phyloP scores from a whole-genome alignment of 2,113 vertebrate genomes.

The Toxotes jaculatrix region DNA sequence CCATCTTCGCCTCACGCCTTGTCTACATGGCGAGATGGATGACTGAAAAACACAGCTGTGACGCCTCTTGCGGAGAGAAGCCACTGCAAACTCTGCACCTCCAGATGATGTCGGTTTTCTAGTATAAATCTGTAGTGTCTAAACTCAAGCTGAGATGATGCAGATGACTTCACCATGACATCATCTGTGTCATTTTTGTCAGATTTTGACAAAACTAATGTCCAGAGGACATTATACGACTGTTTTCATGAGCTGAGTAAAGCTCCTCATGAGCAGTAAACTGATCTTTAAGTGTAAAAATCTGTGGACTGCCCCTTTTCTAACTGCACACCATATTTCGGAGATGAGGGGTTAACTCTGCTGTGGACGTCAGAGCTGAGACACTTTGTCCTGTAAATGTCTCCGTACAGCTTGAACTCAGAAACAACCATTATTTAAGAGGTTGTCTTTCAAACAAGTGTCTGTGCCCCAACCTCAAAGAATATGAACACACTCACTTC shows the following conservation, averaged over 20 bases:
- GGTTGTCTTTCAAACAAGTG: slow-evolving; percentile 3
- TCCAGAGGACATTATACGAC: neutral
- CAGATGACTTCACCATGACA: neutral
- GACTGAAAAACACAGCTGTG: too few species aligned
- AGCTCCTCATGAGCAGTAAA: neutral
- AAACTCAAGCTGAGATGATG: neutral
- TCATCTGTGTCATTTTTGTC: neutral
- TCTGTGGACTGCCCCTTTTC: neutral
- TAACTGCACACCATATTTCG: neutral
- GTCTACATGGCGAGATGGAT: too few species aligned
- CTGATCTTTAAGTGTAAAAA: neutral
- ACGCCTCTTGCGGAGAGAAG: too few species aligned
- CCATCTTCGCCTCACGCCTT: too few species aligned
- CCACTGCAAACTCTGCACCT: too few species aligned
- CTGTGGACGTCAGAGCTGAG: neutral
- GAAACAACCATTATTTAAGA: slow-evolving; percentile 1
- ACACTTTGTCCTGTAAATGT: slow-evolving; percentile 7
- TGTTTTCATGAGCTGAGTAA: neutral
- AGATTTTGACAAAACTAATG: neutral
- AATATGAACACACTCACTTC: slow-evolving; percentile 22
- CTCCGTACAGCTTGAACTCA: neutral
- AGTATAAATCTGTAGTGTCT: neutral
- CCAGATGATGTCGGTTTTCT: neutral
- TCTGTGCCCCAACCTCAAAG: neutral
- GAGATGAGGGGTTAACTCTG: neutral